Evolutionary conservation across 2,888 invertebrate species (phyloP), one percentile per base, ranked within the genome.

Genomic region (Sinentomon sp.): DNA sequence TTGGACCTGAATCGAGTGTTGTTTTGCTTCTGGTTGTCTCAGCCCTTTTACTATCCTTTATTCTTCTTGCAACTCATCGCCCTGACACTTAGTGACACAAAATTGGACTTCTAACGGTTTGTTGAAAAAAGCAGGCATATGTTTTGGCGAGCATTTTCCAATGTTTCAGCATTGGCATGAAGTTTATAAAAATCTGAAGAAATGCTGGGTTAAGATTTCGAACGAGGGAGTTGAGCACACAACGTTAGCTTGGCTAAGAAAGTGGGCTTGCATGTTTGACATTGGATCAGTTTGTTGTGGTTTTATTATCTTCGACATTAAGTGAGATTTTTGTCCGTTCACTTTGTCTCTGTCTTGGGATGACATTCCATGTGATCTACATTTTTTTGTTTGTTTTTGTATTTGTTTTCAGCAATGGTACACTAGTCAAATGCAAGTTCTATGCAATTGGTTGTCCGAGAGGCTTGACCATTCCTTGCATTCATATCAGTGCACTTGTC

Each of bases 401-500:
- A 27, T 64, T n/a, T 14, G 20, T 43, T 65, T 66, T 41, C 64
- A 87, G 66, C 70, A 75, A 56, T 89, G 87, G 87, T 97, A 94
- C 59, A 74, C 74, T 33, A 72, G 71, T 46, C 94, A 97, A 60
- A 73, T 94, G 53, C 76, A 72, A 50, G 67, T 83, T 64, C 65
- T 94, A 45, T 82, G 76, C 58, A 76, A 70, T 45, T 97, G 94
- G 94, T 60, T 97, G 38, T 69, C 70, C 3, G 94, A 92, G 51
- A 63, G 97, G 43, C 58, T 80, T 46, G 82, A 85, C 55, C 82
- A 87, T 44, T 76, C 82, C 31, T 62, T 97, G 40, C 92, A 94
- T 55, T 75, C 82, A 41, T 89, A 89, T 53, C 97, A 97, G 59
- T 83, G 92, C 50, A 85, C 87, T 45, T 94, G 92, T 54, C 68